Base-by-base conservation (phyloP, 2,888 invertebrate species). In the Salpingus planirostris region DNA sequence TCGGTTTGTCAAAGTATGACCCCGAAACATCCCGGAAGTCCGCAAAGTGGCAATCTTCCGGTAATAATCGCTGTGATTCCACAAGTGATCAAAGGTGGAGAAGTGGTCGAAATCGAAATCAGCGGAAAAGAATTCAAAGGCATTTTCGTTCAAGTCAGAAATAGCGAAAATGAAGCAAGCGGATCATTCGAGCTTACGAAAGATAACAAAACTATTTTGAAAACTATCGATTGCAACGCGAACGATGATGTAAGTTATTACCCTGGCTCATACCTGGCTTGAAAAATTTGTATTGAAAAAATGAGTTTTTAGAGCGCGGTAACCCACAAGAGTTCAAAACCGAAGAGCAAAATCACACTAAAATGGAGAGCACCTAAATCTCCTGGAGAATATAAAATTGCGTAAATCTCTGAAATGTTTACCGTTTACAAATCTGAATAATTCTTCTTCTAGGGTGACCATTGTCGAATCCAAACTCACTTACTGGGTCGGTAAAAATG, bases 111-210 rank as follows among this genome's bases (percentile, higher is more conserved):
- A 34, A 69, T 78, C 37, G 70, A 67, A 33, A 66, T 77, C 48
- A 48, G 57, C 8, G 75, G 74, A 24, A 54, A 53, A 2, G 50
- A 59, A 3, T 76, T 80, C 60, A 70, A 76, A 31, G 83, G 82
- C 10, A 71, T 78, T 53, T 62, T 82, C 36, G 54, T 81, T 35
- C 78, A 82, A 62, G 81, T 78, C 1, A 72, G 80, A 24, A 60
- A 70, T 3, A 67, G 71, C 3, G n/a, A n/a, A n/a, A 65, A 71
- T 34, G 69, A 71, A 31, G 73, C 76, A 1, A 70, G 80, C 2
- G 83, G 83, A 13, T 62, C 63, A 27, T 82, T 81, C 60, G 62
- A 67, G n/a, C n/a, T n/a, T n/a, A 58, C 77, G 5, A 59, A 70
- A 6, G 58, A 66, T 13, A 61, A 59, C 29, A 70, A 76, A 36